Base-by-base conservation (phyloP, 2,797 vertebrate species). In the Tenualosa ilisha region DNA sequence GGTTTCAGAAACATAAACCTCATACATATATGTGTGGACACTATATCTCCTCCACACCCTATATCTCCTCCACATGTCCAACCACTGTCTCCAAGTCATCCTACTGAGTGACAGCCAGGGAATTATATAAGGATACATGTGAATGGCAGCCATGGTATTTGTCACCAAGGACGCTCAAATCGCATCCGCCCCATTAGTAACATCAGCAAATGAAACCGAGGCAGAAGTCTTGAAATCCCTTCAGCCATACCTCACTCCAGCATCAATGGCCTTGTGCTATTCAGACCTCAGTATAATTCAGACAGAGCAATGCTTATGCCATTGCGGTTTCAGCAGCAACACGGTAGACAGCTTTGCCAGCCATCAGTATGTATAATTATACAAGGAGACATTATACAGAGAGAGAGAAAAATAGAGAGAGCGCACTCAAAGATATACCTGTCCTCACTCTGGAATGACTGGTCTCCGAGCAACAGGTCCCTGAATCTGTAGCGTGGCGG, bases 401-500 rank as follows among this genome's bases (percentile, higher is more conserved):
- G 7, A 65, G n/a, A 24, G 6, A 63, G 24, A 63, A 6, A 26
- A 9, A 63, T 26, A 15, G 31, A 37, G 26, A 40, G 26, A 50
- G 37, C 11, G 22, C 15, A 61, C 22, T 11, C 2, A 68, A 40
- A 15, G 0, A 50, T 91, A 91, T 96, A 99, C 97, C 98, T 97
- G 96, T 99, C 98, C 83, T 98, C 97, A 88, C 96, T 97, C 93
- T 96, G 97, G 93, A 97, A 97, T 6, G 96, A 95, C 92, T 97
- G 97, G 91, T 99, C 97, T n/a, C 98, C 98, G 85, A 99, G 93
- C 88, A 99, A 96, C 91, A 99, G 91, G 91, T 99, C 98, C 88
- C 98, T 96, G 94, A 99, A 98, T 86, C 98, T 97, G 93, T 98
- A 99, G 13, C 98, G 96, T 31, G 98, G 98, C 0, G 97, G 98